Conservation (phyloP, 2,113 vertebrate genomes). For the Spea multiplicata region DNA sequence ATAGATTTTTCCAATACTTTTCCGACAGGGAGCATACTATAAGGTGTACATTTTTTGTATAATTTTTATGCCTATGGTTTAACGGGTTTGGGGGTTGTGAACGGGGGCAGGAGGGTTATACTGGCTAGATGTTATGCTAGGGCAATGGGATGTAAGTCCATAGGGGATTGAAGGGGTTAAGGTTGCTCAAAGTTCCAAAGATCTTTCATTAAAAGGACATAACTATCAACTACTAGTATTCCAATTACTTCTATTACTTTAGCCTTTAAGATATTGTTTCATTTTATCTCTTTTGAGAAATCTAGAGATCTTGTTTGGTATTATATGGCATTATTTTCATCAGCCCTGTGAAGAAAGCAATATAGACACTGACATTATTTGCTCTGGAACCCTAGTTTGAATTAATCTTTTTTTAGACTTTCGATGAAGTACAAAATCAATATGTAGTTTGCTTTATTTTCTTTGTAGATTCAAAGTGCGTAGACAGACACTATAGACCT, state of each 20-base stretch:
- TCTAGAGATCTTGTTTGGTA: background rate
- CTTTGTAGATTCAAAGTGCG: slow-evolving; percentile 43
- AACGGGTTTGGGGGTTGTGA: no score
- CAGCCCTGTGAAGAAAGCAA: background rate
- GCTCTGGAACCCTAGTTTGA: slow-evolving; percentile 37
- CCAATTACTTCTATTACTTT: background rate
- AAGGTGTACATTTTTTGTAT: no score
- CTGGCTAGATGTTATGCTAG: no score
- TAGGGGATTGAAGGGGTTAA: no score
- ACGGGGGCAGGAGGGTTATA: no score
- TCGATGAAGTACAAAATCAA: slow-evolving; percentile 45
- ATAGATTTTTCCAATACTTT: no score
- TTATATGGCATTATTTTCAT: slow-evolving; percentile 19
- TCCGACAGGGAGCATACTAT: no score
- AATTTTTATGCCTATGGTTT: no score
- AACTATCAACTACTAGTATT: background rate
- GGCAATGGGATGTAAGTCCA: no score
- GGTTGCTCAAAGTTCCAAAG: background rate
- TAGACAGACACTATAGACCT: slow-evolving; percentile 25
- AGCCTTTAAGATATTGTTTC: background rate
- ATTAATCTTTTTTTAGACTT: slow-evolving; percentile 40
- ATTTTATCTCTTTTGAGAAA: background rate
- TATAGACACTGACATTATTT: slow-evolving; percentile 19
- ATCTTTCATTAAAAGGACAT: background rate
- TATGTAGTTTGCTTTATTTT: slow-evolving; percentile 43